These are phyloP conservation scores for Dermolepida albohirtum DNA, from an alignment of 2,888 invertebrate genomes.

Conservation along the genomic window DNA sequence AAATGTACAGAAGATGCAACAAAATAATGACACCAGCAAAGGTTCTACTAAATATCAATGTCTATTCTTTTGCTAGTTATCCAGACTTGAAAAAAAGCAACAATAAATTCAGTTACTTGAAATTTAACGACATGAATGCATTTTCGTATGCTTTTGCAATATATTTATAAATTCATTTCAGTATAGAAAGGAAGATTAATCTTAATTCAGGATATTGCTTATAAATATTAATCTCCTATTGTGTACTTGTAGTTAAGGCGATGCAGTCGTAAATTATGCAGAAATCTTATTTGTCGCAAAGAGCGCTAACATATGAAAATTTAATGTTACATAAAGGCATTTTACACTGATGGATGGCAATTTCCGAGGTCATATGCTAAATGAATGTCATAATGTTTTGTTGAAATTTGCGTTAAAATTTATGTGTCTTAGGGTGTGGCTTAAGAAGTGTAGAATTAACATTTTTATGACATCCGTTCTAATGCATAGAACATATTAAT, in stretches of 20 bases:
- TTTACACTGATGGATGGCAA: constrained; percentile 38
- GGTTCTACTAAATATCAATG: too few species aligned
- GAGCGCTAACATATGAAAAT: constrained; percentile 28
- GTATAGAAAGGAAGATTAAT: constrained; percentile 24
- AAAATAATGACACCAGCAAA: too few species aligned
- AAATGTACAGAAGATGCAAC: too few species aligned
- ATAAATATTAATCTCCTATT: constrained; percentile 39
- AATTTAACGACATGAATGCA: too few species aligned
- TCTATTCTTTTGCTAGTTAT: too few species aligned
- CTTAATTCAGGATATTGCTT: constrained; percentile 38
- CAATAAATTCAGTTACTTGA: too few species aligned
- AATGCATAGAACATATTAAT: constrained; percentile 21
- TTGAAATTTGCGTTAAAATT: constrained; percentile 14
- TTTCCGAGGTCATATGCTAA: constrained; percentile 27
- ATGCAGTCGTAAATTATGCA: constrained; percentile 30
- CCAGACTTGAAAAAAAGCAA: too few species aligned
- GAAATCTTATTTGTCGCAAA: constrained; percentile 23
- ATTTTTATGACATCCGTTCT: constrained; percentile 30
- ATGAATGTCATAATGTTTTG: constrained; percentile 31
- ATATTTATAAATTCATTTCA: constrained; percentile 17
- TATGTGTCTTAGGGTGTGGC: constrained; percentile 9
- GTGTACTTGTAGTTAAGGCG: constrained; percentile 27
- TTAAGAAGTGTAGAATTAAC: constrained; percentile 27
- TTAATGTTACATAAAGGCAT: constrained; percentile 33
- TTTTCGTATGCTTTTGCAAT: constrained; percentile 9